A percentile compares a stretch with the other conserved stretches of the same genome.
Evolutionary conservation across 2,113 vertebrate genomes (phyloP).

Genomic region (Zingel zingel): DNA sequence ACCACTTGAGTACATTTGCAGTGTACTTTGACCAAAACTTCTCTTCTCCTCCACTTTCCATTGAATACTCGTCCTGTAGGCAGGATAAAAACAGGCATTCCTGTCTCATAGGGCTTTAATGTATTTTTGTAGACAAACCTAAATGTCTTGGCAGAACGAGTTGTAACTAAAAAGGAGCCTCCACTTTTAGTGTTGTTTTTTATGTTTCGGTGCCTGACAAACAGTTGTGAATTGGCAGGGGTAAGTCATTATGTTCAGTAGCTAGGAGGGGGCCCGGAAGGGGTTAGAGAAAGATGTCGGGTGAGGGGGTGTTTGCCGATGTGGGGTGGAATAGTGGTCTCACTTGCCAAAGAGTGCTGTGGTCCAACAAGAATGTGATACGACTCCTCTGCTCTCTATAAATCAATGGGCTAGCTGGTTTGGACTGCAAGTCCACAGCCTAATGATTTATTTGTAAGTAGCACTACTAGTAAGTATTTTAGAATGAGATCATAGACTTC

Average conservation of each 20-base stretch:
- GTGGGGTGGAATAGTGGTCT: constrained; percentile 29
- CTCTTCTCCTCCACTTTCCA: constrained; percentile 56
- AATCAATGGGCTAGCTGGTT: constrained; percentile 58
- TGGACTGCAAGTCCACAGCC: constrained; percentile 42
- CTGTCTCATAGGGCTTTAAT: constrained; percentile 63
- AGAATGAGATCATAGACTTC: constrained; percentile 7
- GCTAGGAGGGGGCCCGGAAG: constrained; percentile 34
- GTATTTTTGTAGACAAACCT: constrained; percentile 77
- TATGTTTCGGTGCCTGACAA: constrained; percentile 55
- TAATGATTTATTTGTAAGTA: constrained; percentile 61
- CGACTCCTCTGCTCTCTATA: constrained; percentile 51
- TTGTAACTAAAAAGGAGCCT: constrained; percentile 65
- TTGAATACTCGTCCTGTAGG: constrained; percentile 53
- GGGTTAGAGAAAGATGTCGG: constrained; percentile 25
- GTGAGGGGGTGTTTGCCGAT: constrained; percentile 37
- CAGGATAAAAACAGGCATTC: constrained; percentile 60
- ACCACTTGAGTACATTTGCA: constrained; percentile 62
- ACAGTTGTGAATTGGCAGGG: constrained; percentile 52
- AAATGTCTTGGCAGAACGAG: constrained; percentile 66
- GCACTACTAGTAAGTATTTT: constrained; percentile 30
- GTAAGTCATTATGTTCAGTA: constrained; percentile 57
- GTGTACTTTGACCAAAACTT: constrained; percentile 44
- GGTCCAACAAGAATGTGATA: constrained; percentile 54
- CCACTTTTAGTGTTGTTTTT: constrained; percentile 58
- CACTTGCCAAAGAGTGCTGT: constrained; percentile 31